A percentile compares a stretch with the other conserved stretches of the same genome.
Evolutionary conservation across 2,113 vertebrate species (phyloP).

Genomic region (Poicephalus gulielmi): DNA sequence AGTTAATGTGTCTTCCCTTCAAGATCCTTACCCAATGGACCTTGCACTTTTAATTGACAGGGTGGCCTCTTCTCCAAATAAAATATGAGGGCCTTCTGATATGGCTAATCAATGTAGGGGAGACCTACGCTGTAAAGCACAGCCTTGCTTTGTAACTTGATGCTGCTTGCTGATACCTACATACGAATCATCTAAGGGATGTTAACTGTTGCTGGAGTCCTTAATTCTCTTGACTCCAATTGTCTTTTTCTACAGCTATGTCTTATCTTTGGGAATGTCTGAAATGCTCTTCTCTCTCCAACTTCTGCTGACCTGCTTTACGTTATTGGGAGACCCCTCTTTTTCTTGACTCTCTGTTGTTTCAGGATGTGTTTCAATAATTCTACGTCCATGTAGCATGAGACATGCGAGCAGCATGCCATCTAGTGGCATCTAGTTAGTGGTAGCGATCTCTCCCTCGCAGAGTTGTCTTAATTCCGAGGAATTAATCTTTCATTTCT

Average conservation of each 20-base stretch:
- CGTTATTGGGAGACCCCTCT: not conserved
- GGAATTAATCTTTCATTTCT: not conserved
- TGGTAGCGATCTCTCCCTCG: not conserved
- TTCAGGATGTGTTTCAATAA: too few relatives aligned
- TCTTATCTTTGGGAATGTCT: not conserved
- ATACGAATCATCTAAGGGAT: not conserved
- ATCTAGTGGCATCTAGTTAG: not conserved
- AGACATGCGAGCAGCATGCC: not conserved
- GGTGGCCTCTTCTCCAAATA: not conserved
- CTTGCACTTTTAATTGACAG: not conserved
- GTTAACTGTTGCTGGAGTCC: not conserved
- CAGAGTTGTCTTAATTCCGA: not conserved
- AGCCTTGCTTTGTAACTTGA: not conserved
- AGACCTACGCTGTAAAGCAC: not conserved
- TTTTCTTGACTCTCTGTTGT: accelerated
- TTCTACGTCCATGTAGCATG: accelerated
- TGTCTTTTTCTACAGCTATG: not conserved
- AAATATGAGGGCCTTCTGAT: not conserved
- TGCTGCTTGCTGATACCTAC: not conserved
- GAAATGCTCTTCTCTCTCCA: not conserved
- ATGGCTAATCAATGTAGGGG: not conserved
- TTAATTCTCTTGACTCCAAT: not conserved
- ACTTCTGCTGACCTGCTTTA: not conserved
- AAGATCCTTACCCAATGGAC: not conserved
- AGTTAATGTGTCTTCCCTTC: not conserved